These are phyloP conservation scores for Parasteatoda lunata DNA, from an alignment of 2,888 invertebrate genomes.

Conservation along the genomic window DNA sequence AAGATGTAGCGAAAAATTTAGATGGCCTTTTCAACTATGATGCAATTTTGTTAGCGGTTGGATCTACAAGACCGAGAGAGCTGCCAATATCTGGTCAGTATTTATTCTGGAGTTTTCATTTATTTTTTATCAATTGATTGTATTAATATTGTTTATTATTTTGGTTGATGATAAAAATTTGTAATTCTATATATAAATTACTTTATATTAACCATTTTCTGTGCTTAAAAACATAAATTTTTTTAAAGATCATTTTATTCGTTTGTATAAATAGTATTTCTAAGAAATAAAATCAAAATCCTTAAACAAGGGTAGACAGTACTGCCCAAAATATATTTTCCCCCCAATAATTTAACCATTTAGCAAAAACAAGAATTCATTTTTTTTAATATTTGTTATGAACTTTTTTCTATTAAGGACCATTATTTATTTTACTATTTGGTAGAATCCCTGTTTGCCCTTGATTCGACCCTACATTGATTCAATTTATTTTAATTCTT, in stretches of 20 bases:
- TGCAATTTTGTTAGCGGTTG: conserved; percentile 91
- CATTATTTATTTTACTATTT: too few species aligned
- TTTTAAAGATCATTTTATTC: not conserved
- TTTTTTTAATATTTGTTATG: not conserved
- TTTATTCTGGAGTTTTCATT: too few species aligned
- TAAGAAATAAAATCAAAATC: too few species aligned
- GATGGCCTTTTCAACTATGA: conserved; percentile 81
- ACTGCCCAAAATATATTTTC: too few species aligned
- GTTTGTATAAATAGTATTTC: not conserved
- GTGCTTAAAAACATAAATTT: not conserved
- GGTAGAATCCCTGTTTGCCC: too few species aligned
- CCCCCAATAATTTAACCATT: not conserved
- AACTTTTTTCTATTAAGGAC: not conserved
- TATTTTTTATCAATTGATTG: too few species aligned
- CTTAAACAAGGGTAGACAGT: too few species aligned
- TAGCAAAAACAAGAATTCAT: not conserved
- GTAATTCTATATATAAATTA: not conserved
- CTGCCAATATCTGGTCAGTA: conserved; percentile 72
- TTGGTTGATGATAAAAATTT: not conserved
- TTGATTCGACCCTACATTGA: too few species aligned
- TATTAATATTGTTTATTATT: not conserved
- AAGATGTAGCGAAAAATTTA: conserved; percentile 92
- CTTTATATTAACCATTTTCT: not conserved
- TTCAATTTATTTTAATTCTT: too few species aligned
- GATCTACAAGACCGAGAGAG: conserved; percentile 97